These are phyloP conservation scores for Caenorhabditis latens DNA, from an alignment of 1,140 invertebrate species.

Conservation along the genomic window DNA sequence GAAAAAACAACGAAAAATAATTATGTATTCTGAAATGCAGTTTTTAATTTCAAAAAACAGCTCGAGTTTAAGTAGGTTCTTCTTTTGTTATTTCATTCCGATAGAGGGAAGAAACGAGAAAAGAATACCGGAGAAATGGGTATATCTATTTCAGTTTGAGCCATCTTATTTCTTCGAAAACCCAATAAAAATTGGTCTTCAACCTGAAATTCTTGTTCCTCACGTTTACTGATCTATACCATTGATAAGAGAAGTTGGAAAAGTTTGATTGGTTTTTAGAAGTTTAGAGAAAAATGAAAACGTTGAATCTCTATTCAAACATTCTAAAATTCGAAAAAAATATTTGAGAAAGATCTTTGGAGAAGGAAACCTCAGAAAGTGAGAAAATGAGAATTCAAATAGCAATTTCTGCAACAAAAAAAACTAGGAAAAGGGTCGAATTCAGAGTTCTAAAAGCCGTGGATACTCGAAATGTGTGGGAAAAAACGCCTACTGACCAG, in stretches of 20 bases:
- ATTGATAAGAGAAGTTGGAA: not conserved
- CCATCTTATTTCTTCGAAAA: not conserved
- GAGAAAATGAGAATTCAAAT: not conserved
- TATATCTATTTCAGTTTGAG: not conserved
- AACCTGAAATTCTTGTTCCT: not conserved
- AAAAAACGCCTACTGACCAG: slow-evolving; percentile 17
- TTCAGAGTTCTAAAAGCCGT: not conserved
- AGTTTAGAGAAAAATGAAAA: too few species aligned
- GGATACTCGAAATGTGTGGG: slow-evolving; percentile 11
- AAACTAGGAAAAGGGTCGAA: not conserved
- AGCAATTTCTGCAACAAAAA: not conserved
- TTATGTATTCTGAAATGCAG: not conserved
- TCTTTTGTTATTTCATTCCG: not conserved
- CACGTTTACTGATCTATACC: not conserved
- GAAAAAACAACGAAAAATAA: not conserved
- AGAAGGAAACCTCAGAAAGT: not conserved
- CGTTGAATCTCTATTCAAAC: too few species aligned
- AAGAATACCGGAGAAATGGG: not conserved
- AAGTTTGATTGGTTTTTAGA: not conserved
- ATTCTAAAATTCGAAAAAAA: slow-evolving; percentile 1
- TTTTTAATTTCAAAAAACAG: not conserved
- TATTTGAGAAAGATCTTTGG: not conserved
- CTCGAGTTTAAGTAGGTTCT: too few species aligned
- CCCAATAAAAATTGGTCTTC: not conserved
- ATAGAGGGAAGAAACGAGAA: not conserved